phyloP scores from a whole-genome alignment of 1,140 invertebrate species.

The Monomorium pharaonis region DNA sequence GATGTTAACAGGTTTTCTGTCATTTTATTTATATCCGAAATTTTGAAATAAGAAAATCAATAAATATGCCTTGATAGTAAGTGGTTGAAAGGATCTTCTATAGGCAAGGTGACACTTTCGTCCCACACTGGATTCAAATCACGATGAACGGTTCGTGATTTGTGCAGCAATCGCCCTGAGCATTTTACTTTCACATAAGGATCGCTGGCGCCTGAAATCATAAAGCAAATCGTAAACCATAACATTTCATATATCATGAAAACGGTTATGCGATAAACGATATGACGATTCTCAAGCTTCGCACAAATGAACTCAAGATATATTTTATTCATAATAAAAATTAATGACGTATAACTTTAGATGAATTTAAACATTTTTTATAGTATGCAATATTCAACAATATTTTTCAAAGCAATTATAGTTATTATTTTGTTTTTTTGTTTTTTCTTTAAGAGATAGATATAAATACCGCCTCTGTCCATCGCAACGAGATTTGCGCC shows the following conservation, averaged over 20 bases:
- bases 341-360: background rate
- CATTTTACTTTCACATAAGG: conserved; percentile 99
- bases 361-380: background rate
- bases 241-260: background rate
- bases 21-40: background rate
- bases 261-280: background rate
- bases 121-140: conserved; percentile 98
- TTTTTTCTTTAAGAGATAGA: background rate
- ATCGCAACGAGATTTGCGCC: conserved; percentile 96
- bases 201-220: conserved; percentile 94
- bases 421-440: background rate
- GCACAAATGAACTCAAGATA: background rate
- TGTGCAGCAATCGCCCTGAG: conserved; percentile 95
- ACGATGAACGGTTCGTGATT: conserved; percentile 95
- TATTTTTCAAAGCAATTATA: conserved; percentile 1
- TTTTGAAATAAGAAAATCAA: conserved; percentile 1
- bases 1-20: background rate
- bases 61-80: conserved; percentile 92
- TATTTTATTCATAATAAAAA: background rate
- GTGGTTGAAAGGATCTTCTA: conserved; percentile 96
- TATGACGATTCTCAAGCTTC: background rate
- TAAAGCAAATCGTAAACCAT: background rate
- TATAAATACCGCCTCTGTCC: conserved; percentile 94
- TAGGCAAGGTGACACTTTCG: conserved; percentile 97
- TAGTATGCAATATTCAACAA: background rate